phyloP scores from a whole-genome alignment of 2,888 invertebrate species.

The Gonocerus acuteangulatus region DNA sequence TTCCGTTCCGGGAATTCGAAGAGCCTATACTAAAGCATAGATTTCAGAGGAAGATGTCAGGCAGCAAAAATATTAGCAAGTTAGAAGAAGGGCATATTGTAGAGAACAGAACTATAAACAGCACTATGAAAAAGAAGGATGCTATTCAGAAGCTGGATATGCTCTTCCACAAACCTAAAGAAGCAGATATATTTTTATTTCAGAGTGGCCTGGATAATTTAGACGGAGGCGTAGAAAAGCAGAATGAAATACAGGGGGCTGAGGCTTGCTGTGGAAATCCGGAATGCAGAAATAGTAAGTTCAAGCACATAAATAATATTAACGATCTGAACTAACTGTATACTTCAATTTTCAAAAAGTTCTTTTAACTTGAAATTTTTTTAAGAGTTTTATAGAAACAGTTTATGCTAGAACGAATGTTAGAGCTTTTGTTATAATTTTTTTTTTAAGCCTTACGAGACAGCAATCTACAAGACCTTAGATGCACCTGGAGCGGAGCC shows the following conservation, averaged over 20 bases:
- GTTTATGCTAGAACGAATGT: too few relatives aligned
- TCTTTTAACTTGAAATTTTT: too few relatives aligned
- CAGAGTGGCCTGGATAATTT: not conserved
- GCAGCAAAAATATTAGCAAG: not conserved
- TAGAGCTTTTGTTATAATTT: too few relatives aligned
- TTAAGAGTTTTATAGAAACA: too few relatives aligned
- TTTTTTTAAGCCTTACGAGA: too few relatives aligned
- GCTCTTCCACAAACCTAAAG: not conserved
- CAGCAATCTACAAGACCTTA: too few relatives aligned
- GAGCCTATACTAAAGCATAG: conserved; percentile 4
- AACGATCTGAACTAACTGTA: too few relatives aligned
- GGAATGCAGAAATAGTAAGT: conserved; percentile 12
- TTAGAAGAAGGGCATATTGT: not conserved
- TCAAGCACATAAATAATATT: too few relatives aligned
- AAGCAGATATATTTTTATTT: not conserved
- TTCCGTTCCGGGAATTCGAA: conserved; percentile 7
- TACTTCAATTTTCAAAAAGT: too few relatives aligned
- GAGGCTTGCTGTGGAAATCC: conserved; percentile 2
- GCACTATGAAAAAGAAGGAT: not conserved
- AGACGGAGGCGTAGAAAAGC: too few relatives aligned
- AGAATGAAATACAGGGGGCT: too few relatives aligned
- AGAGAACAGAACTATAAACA: not conserved
- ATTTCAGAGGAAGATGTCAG: not conserved
- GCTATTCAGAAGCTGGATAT: not conserved
- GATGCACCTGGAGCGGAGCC: too few relatives aligned